A percentile compares a stretch with the other conserved stretches of the same genome.
Conservation (phyloP, 1,140 invertebrate species). For the Agrypnia vestita region DNA sequence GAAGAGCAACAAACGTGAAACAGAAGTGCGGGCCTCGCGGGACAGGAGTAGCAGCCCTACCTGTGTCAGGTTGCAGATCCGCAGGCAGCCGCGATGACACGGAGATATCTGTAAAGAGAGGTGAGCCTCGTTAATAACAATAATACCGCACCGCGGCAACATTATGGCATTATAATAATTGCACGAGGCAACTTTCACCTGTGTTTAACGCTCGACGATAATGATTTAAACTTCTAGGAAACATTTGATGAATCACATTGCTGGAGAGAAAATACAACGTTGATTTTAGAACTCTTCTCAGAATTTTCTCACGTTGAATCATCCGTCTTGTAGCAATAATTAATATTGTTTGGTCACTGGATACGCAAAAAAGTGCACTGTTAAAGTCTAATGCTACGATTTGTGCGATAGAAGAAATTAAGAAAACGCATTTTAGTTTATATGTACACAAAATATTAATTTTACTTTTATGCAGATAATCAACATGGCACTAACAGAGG, state of each 20-base stretch:
- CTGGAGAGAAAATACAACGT: neutral
- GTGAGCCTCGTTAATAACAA: slow-evolving; percentile 23
- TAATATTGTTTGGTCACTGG: too few species aligned
- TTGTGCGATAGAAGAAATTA: too few species aligned
- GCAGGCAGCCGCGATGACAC: slow-evolving; percentile 58
- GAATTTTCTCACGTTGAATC: neutral
- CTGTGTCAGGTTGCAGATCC: slow-evolving; percentile 60
- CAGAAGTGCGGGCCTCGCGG: too few species aligned
- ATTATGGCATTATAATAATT: slow-evolving; percentile 17
- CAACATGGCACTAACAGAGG: too few species aligned
- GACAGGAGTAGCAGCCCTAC: slow-evolving; percentile 22
- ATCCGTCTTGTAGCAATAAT: too few species aligned
- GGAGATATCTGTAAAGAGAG: slow-evolving; percentile 52
- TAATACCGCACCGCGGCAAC: neutral
- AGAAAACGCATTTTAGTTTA: too few species aligned
- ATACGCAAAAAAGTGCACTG: too few species aligned
- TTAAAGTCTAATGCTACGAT: too few species aligned
- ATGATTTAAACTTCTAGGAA: slow-evolving; percentile 25
- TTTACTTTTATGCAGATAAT: too few species aligned
- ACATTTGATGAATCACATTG: slow-evolving; percentile 14
- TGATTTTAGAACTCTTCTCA: slow-evolving; percentile 1
- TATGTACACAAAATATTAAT: too few species aligned
- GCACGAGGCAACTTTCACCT: slow-evolving; percentile 22
- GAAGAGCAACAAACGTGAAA: too few species aligned
- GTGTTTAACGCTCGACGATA: slow-evolving; percentile 11